These are phyloP conservation scores for Corythaeola cristata DNA, from an alignment of 2,113 vertebrate species.

Conservation along the genomic window DNA sequence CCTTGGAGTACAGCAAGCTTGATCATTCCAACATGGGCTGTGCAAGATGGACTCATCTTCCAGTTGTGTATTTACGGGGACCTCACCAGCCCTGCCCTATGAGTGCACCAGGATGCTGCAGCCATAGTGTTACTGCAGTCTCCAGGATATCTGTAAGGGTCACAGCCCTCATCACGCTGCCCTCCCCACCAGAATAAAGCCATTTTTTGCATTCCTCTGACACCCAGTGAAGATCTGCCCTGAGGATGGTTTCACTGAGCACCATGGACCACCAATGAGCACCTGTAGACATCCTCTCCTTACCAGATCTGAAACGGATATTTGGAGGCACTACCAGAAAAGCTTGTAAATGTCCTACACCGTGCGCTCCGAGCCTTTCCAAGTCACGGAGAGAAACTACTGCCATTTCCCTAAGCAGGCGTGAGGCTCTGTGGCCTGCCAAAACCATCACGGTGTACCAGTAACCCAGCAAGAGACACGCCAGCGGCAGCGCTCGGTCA, in stretches of 20 bases:
- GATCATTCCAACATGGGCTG: background rate
- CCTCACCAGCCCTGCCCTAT: background rate
- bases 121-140: background rate
- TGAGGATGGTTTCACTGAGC: background rate
- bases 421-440: background rate
- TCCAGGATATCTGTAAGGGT: background rate
- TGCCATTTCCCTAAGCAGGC: background rate
- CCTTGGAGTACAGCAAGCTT: background rate
- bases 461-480: background rate
- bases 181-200: background rate
- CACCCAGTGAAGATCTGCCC: fast-evolving
- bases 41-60: background rate
- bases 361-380: background rate
- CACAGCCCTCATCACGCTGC: background rate
- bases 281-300: background rate
- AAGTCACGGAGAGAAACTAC: background rate
- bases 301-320: background rate
- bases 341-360: background rate
- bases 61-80: background rate
- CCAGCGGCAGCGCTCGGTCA: fast-evolving
- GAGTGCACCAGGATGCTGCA: background rate
- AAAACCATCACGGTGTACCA: fast-evolving
- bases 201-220: background rate
- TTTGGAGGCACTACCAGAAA: background rate
- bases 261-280: background rate